Evolutionary conservation across 1,140 invertebrate genomes (phyloP), one percentile per base, ranked within the genome.

Genomic region (Drosophila miranda): DNA sequence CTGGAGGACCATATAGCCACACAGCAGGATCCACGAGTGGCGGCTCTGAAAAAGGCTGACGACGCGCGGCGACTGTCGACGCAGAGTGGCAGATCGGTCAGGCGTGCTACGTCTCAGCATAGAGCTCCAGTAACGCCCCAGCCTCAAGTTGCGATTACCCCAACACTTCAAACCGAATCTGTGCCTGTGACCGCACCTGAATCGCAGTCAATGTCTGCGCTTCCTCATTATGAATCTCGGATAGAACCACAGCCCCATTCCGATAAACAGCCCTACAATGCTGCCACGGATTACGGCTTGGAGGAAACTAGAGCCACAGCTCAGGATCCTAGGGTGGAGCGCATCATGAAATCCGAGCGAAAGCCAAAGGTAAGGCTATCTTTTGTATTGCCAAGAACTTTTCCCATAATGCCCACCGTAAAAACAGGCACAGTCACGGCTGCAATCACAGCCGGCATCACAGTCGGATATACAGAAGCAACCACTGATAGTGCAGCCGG

Each of bases 1-100:
- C 34, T 83, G 16, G 79, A 82, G 51, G 79, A 54, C 45, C 79
- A 70, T 11, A 54, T 59, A 16, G 78, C 79, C 2, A 82, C 19
- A 11, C 43, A 50, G 16, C 26, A 64, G 26, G 79, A 83, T 78
- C 74, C 79, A 5, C 61, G 79, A 3, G 79, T 83, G 1, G 45
- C 4, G 13, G 62, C 68, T 1, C n/a, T 84, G 21, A 45, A 38
- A 1, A 6, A 14, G 5, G 23, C 44, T 1, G 61, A 71, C n/a
- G 34, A 57, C 6, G 46, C 46, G 19, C 69, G 70, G 3, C 70
- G 70, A 11, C 30, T 38, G 2, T 64, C 58, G 38, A 34, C 50
- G 28, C 21, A 54, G 34, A 26, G 21, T 1, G 34, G 34, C 34
- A 13, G 1, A 13, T 3, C 3, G 1, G 11, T 13, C 4, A 38